Evolutionary conservation across 1,140 invertebrate species (phyloP).

Genomic region (Eufriesea mexicana): DNA sequence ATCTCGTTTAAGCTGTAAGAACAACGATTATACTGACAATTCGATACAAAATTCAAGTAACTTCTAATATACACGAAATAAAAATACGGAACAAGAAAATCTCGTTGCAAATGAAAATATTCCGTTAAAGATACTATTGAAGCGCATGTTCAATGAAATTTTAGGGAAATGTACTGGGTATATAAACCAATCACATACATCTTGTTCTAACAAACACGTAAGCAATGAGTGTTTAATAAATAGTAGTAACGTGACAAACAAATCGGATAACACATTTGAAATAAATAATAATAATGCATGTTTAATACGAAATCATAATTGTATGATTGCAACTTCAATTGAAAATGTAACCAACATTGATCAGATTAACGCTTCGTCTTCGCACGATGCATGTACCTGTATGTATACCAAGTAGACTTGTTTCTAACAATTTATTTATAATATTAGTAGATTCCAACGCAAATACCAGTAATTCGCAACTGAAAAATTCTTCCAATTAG

Average conservation of each 20-base stretch:
- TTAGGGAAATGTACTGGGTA: constrained; percentile 2
- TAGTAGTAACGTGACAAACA: neutral
- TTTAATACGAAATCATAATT: neutral
- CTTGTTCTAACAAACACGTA: neutral
- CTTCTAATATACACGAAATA: neutral
- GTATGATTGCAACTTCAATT: neutral
- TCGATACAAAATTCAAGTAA: neutral
- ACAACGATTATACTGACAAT: neutral
- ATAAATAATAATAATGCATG: neutral
- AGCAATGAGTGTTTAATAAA: neutral
- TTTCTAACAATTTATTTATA: neutral
- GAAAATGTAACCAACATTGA: neutral
- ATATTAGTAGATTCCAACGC: constrained; percentile 9
- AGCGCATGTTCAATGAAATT: constrained; percentile 5
- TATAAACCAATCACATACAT: neutral
- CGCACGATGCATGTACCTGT: neutral
- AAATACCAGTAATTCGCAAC: neutral
- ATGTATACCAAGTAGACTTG: neutral
- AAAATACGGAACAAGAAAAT: neutral
- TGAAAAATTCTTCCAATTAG: neutral
- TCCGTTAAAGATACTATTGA: neutral
- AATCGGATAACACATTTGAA: neutral
- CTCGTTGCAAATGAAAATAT: neutral
- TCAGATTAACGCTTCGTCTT: neutral
- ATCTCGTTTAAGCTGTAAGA: neutral